Evolutionary conservation across 1,140 invertebrate genomes (phyloP).

Genomic region (Wasmannia auropunctata): DNA sequence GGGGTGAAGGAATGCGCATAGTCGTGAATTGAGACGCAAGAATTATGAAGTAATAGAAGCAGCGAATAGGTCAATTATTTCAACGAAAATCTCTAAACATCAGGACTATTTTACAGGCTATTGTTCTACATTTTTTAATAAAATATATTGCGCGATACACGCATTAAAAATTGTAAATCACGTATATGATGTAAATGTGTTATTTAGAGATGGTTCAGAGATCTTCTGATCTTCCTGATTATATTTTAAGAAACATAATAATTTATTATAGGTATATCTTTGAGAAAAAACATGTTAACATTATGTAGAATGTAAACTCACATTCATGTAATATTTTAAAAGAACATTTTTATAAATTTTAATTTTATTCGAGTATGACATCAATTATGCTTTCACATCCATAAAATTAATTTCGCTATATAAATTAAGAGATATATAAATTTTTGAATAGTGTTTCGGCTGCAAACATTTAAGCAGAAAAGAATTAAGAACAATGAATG

Average conservation of each 20-base stretch:
- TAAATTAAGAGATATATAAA: neutral
- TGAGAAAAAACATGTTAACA: neutral
- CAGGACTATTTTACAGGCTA: neutral
- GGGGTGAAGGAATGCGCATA: conserved; percentile 28
- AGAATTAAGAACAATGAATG: neutral
- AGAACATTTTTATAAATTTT: neutral
- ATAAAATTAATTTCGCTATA: neutral
- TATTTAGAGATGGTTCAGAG: neutral
- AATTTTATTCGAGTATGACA: neutral
- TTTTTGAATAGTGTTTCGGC: neutral
- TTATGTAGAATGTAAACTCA: neutral
- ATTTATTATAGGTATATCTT: neutral
- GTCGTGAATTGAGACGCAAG: neutral
- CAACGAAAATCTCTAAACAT: neutral
- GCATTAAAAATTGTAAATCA: neutral
- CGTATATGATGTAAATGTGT: neutral
- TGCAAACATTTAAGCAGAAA: neutral
- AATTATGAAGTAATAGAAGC: conserved; percentile 2
- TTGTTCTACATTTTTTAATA: neutral
- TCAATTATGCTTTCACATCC: neutral
- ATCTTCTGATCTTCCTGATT: neutral
- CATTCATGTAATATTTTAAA: neutral
- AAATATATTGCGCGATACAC: neutral
- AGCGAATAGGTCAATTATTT: neutral
- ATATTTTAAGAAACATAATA: neutral